Evolutionary conservation across 2,888 invertebrate species (phyloP).

Genomic region (Carabus problematicus): DNA sequence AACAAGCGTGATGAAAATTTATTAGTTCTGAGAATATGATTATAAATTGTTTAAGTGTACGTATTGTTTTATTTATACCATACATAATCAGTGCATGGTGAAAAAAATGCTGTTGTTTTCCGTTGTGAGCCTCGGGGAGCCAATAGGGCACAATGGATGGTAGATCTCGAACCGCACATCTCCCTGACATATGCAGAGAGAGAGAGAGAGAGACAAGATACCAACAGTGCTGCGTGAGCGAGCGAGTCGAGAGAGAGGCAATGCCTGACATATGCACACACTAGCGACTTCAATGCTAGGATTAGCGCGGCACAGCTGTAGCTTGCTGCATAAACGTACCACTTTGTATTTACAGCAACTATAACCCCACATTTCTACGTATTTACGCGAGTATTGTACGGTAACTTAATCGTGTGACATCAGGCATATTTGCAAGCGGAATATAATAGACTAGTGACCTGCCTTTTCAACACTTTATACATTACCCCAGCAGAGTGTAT

Average conservation of each 20-base stretch:
- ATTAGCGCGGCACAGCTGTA: conserved; percentile 58
- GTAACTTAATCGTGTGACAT: conserved; percentile 51
- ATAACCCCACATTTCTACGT: conserved; percentile 15
- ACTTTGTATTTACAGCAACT: conserved; percentile 48
- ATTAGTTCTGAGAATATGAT: too few relatives aligned
- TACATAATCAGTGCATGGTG: too few relatives aligned
- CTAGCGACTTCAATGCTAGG: conserved; percentile 53
- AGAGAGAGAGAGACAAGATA: conserved; percentile 47
- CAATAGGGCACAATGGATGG: background rate
- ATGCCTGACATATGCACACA: conserved; percentile 58
- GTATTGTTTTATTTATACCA: too few relatives aligned
- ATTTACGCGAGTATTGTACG: conserved; percentile 37
- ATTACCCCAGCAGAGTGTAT: conserved; percentile 50
- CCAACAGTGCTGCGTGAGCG: too few relatives aligned
- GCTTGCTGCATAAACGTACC: conserved; percentile 53
- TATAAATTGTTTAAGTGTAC: too few relatives aligned
- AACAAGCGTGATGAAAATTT: too few relatives aligned
- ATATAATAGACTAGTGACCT: conserved; percentile 61
- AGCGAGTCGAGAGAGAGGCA: too few relatives aligned
- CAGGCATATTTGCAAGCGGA: conserved; percentile 54
- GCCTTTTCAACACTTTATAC: conserved; percentile 58
- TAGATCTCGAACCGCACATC: conserved; percentile 50
- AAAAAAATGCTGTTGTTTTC: too few relatives aligned
- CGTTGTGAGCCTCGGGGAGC: too few relatives aligned
- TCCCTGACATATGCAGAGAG: conserved; percentile 59